Percentiles rank a stretch among this genome's conserved stretches.
Conservation (phyloP, 2,113 vertebrate genomes). For the Raphicerus campestris region DNA sequence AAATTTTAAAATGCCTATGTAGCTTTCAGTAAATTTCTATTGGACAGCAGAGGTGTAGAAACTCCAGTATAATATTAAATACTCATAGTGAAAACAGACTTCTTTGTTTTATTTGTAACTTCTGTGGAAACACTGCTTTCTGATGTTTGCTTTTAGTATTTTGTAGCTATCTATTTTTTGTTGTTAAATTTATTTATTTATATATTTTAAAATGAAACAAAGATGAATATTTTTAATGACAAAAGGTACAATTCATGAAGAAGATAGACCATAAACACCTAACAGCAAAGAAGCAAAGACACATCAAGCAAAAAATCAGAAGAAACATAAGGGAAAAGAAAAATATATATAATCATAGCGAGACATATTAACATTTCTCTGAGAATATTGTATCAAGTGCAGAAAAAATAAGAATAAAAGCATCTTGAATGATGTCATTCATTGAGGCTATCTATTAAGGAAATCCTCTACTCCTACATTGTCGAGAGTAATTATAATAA, state of each 20-base stretch:
- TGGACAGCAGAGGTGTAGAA: not conserved
- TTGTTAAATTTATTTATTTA: not conserved
- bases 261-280: not conserved
- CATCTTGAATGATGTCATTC: not conserved
- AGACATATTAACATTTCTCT: not conserved
- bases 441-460: not conserved
- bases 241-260: not conserved
- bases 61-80: not conserved
- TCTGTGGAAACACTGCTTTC: not conserved
- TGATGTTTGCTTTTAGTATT: not conserved
- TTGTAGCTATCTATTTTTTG: not conserved
- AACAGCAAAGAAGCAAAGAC: not conserved
- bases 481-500: not conserved
- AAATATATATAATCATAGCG: not conserved
- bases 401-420: not conserved
- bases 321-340: not conserved
- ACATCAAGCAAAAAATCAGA: not conserved
- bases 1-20: not conserved
- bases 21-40: not conserved
- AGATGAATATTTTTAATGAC: not conserved
- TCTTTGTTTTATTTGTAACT: not conserved
- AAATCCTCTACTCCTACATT: not conserved
- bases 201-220: not conserved
- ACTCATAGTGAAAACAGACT: not conserved
- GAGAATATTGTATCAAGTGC: not conserved